A percentile compares a stretch with the other conserved stretches of the same genome.
These are phyloP conservation scores for Drosophila nigricruria DNA, from an alignment of 2,888 invertebrate genomes.

Conservation along the genomic window DNA sequence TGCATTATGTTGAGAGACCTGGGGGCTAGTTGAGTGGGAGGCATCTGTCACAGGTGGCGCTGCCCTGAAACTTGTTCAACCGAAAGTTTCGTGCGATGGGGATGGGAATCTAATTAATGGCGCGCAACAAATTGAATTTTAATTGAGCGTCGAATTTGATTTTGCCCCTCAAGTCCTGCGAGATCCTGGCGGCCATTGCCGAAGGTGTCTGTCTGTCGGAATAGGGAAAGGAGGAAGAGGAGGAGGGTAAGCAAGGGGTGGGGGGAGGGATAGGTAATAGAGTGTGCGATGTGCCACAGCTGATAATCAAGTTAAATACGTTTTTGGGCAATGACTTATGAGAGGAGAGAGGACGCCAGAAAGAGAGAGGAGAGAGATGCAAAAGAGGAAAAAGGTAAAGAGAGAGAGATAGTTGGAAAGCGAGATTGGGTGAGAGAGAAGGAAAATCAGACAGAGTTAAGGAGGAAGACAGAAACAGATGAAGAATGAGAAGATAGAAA, in stretches of 20 bases:
- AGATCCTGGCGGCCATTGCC: slow-evolving; percentile 11
- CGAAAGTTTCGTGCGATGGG: not conserved
- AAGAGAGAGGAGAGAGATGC: not conserved
- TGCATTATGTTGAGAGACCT: slow-evolving; percentile 48
- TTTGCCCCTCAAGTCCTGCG: slow-evolving; percentile 50
- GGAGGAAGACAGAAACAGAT: not conserved
- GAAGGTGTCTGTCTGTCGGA: slow-evolving; percentile 25
- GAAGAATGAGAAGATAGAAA: not conserved
- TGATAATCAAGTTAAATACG: slow-evolving; percentile 48
- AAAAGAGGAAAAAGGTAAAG: no score
- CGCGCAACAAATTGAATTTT: slow-evolving; percentile 78
- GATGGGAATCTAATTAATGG: slow-evolving; percentile 73
- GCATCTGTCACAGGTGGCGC: slow-evolving; percentile 50
- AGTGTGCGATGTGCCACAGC: slow-evolving; percentile 23
- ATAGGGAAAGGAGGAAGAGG: no score
- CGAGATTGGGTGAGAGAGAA: not conserved
- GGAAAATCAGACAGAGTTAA: not conserved
- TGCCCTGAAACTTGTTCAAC: slow-evolving; percentile 37
- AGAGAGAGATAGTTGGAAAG: not conserved
- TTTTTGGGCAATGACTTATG: slow-evolving; percentile 29
- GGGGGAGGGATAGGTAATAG: not conserved
- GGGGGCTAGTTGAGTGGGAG: not conserved
- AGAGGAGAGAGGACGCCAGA: not conserved
- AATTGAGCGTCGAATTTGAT: slow-evolving; percentile 80
- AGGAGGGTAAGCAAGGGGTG: not conserved